A percentile compares a stretch with the other conserved stretches of the same genome.
Evolutionary conservation across 2,888 invertebrate genomes (phyloP).

Genomic region (Drosophila kambysellisi): DNA sequence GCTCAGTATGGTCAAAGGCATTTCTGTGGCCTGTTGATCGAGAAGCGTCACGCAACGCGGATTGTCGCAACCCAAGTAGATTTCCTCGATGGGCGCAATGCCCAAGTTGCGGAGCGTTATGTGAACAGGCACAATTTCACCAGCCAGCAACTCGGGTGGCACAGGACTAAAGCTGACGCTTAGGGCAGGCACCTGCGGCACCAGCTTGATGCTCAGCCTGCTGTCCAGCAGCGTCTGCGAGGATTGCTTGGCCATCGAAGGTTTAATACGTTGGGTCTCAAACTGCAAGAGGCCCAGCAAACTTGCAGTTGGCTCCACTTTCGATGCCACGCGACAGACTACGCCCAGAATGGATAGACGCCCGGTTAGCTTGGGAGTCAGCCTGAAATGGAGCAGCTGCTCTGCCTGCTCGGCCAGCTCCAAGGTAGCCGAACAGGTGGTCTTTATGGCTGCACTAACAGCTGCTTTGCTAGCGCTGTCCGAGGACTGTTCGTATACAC

Average conservation of each 20-base stretch:
- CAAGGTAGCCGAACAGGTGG: constrained; percentile 74
- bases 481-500: constrained; percentile 79
- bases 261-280: constrained; percentile 81
- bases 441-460: constrained; percentile 81
- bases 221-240: constrained; percentile 86
- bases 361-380: constrained; percentile 91
- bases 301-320: constrained; percentile 80
- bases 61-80: constrained; percentile 86
- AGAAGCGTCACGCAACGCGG: constrained; percentile 83
- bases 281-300: constrained; percentile 83
- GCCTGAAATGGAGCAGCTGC: constrained; percentile 88
- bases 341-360: constrained; percentile 91
- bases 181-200: constrained; percentile 92
- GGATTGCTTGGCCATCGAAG: constrained; percentile 65
- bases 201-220: constrained; percentile 90
- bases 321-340: constrained; percentile 85
- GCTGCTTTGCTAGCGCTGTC: constrained; percentile 78
- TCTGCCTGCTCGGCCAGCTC: constrained; percentile 85
- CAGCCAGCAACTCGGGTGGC: constrained; percentile 89
- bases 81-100: constrained; percentile 87
- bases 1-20: constrained; percentile 83
- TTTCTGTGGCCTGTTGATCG: constrained; percentile 78
- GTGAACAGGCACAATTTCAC: constrained; percentile 89
- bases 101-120: constrained; percentile 89
- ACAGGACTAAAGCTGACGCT: constrained; percentile 90